Evolutionary conservation across 2,797 vertebrate species (phyloP).

Genomic region (Sylvia borin): DNA sequence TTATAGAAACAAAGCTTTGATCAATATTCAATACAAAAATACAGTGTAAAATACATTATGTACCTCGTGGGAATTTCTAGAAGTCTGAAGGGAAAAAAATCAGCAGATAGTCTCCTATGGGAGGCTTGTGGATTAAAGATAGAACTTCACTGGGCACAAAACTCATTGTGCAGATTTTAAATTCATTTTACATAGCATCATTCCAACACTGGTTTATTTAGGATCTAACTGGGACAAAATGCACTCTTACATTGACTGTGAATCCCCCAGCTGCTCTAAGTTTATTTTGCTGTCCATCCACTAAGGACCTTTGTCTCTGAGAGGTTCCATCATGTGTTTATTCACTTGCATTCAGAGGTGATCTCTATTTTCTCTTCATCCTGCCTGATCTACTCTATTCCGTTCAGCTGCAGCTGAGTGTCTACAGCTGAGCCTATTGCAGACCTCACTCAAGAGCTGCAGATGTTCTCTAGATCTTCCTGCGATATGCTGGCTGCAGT

Average conservation of each 20-base stretch:
- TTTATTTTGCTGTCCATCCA: background rate
- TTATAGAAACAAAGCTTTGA: conserved; percentile 47
- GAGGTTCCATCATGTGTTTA: background rate
- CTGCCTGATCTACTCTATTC: background rate
- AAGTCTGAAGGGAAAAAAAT: background rate
- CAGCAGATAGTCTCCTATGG: background rate
- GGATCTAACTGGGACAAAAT: background rate
- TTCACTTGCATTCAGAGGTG: background rate
- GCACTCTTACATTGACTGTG: background rate
- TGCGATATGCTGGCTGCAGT: accelerated
- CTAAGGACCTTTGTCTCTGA: background rate
- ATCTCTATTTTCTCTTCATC: background rate
- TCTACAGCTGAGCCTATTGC: background rate
- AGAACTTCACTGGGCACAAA: background rate
- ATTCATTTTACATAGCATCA: background rate
- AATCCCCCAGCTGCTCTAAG: background rate
- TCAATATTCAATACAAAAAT: conserved; percentile 25
- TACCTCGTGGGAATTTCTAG: background rate
- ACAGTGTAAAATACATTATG: conserved; percentile 17
- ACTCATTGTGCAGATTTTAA: background rate
- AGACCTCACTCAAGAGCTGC: background rate
- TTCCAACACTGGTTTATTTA: background rate
- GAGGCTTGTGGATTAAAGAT: background rate
- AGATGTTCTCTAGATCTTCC: background rate
- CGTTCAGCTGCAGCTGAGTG: background rate